A percentile compares a stretch with the other conserved stretches of the same genome.
Evolutionary conservation across 2,113 vertebrate species (phyloP).

Genomic region (Callaeas wilsoni): DNA sequence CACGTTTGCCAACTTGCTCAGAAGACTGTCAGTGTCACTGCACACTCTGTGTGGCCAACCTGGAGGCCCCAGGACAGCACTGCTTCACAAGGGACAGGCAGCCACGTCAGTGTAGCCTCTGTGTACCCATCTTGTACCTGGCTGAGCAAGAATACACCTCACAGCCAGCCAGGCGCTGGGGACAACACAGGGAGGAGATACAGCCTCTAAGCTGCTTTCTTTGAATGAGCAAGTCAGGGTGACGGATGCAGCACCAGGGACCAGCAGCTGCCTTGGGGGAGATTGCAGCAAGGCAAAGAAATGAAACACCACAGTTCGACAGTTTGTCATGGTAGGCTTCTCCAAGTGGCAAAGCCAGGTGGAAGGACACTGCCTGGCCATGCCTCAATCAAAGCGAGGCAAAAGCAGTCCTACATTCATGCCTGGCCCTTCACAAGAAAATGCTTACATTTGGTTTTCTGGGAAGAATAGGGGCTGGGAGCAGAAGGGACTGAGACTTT

Average conservation of each 20-base stretch:
- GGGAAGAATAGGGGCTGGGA: not conserved
- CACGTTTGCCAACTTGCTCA: not conserved
- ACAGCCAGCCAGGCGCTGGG: not conserved
- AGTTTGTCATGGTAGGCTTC: not conserved
- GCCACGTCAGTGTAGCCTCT: not conserved
- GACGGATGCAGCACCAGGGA: not conserved
- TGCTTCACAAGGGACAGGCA: not conserved
- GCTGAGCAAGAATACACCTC: not conserved
- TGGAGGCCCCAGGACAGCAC: not conserved
- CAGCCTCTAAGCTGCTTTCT: not conserved
- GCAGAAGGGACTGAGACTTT: not conserved
- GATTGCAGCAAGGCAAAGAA: not conserved
- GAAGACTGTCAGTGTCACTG: not conserved
- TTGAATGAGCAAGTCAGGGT: not conserved
- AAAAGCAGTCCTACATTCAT: not conserved
- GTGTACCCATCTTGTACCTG: not conserved
- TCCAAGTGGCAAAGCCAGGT: not conserved
- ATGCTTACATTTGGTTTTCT: not conserved
- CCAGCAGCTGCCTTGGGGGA: not conserved
- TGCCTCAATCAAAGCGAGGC: not conserved
- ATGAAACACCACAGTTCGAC: not conserved
- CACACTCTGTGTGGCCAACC: not conserved
- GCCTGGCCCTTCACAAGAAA: not conserved
- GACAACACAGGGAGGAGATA: not conserved
- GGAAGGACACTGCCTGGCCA: not conserved